Evolutionary conservation across 2,797 vertebrate genomes (phyloP).

Genomic region (Streptopelia turtur): DNA sequence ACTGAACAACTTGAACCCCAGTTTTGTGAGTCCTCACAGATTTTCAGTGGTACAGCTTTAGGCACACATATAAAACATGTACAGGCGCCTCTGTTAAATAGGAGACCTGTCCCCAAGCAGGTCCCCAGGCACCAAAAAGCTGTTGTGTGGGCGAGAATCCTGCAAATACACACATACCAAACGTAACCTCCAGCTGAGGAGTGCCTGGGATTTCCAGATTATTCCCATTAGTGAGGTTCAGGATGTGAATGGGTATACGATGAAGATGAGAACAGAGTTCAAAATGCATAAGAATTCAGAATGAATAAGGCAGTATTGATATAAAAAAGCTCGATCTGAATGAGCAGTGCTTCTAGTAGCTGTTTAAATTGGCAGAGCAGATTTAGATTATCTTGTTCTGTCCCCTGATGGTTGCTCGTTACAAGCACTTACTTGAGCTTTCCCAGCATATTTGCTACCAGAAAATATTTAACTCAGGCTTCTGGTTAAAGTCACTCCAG

Average conservation of each 20-base stretch:
- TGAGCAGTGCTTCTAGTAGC: neutral
- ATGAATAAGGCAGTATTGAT: neutral
- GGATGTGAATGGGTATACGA: neutral
- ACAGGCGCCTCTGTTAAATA: neutral
- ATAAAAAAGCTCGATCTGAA: neutral
- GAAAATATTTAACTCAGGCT: neutral
- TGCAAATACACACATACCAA: neutral
- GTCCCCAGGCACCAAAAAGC: neutral
- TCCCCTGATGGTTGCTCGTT: neutral
- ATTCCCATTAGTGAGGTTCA: neutral
- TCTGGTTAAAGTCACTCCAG: neutral
- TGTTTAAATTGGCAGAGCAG: neutral
- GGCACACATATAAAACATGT: rapidly evolving
- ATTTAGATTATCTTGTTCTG: neutral
- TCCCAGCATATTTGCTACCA: neutral
- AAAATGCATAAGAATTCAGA: neutral
- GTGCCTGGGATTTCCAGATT: neutral
- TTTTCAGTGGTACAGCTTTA: neutral
- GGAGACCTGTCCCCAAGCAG: neutral
- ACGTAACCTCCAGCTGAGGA: neutral
- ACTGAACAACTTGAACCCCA: rapidly evolving
- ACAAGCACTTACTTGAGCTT: neutral
- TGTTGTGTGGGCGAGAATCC: neutral
- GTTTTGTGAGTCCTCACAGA: neutral
- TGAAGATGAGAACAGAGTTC: neutral